Conservation (phyloP, 2,888 invertebrate genomes). For the Drosophila koepferae region DNA sequence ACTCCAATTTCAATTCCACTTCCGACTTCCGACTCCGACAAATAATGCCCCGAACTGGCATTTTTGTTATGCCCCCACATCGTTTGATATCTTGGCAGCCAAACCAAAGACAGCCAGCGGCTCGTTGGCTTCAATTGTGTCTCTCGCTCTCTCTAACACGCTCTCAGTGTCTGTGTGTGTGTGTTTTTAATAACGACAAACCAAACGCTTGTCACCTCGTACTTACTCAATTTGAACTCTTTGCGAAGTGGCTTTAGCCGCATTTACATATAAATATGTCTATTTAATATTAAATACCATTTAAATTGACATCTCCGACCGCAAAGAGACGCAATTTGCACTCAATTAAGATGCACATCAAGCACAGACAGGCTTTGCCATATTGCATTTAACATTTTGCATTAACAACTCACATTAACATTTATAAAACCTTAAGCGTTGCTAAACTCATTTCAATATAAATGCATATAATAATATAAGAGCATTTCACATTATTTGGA, state of each 20-base stretch:
- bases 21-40: slow-evolving; percentile 42
- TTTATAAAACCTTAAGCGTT: slow-evolving; percentile 11
- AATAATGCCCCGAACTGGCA: slow-evolving; percentile 32
- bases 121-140: slow-evolving; percentile 51
- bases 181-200: slow-evolving; percentile 35
- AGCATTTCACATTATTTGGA: background rate
- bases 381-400: slow-evolving; percentile 13
- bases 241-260: slow-evolving; percentile 22
- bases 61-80: slow-evolving; percentile 34
- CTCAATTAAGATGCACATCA: slow-evolving; percentile 27
- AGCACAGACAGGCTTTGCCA: slow-evolving; percentile 8
- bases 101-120: slow-evolving; percentile 51
- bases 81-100: slow-evolving; percentile 35
- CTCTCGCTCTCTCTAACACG: background rate
- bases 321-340: slow-evolving; percentile 35
- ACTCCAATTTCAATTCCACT: slow-evolving; percentile 58
- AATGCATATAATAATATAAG: background rate
- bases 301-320: slow-evolving; percentile 23
- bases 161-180: background rate
- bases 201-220: background rate
- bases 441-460: slow-evolving; percentile 1
- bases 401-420: background rate
- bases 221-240: slow-evolving; percentile 30
- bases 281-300: slow-evolving; percentile 39
- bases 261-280: slow-evolving; percentile 53